Conservation (phyloP, 2,113 vertebrate species). For the Chaetodon trifascialis region DNA sequence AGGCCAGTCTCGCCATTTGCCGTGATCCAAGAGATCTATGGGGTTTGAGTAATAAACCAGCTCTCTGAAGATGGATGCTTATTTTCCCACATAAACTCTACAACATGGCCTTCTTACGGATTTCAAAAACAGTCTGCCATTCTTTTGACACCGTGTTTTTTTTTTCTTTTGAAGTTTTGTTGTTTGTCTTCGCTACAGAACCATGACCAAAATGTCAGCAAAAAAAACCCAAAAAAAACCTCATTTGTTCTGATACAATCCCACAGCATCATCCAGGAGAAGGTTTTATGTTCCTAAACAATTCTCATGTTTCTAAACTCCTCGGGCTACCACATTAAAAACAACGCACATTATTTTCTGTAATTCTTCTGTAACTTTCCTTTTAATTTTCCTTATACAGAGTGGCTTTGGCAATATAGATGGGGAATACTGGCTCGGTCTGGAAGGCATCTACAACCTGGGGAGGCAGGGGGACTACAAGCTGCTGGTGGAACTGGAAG, state of each 20-base stretch:
- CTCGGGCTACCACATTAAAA: constrained; percentile 36
- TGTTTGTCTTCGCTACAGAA: constrained; percentile 49
- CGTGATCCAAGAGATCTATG: constrained; percentile 48
- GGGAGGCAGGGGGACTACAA: constrained; percentile 96
- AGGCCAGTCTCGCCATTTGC: constrained; percentile 51
- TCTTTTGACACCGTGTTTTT: constrained; percentile 4
- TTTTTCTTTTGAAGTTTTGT: constrained; percentile 49
- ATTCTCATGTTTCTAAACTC: constrained; percentile 65
- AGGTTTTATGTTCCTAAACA: constrained; percentile 57
- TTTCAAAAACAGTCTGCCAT: constrained; percentile 41
- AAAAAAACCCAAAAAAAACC: constrained; percentile 41
- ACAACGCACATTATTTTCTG: constrained; percentile 48
- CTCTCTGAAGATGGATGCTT: constrained; percentile 39
- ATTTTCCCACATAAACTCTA: constrained; percentile 56
- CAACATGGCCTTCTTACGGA: constrained; percentile 31
- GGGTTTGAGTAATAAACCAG: constrained; percentile 40
- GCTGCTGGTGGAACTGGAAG: constrained; percentile 94
- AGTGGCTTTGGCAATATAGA: constrained; percentile 98
- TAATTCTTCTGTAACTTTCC: constrained; percentile 51
- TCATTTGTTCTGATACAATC: constrained; percentile 38
- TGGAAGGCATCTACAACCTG: constrained; percentile 94
- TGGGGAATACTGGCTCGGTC: constrained; percentile 96
- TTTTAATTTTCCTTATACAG: constrained; percentile 83
- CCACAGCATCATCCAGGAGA: constrained; percentile 2
- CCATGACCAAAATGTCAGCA: constrained; percentile 34